These are phyloP conservation scores for Sclerurus mexicanus DNA, from an alignment of 2,113 vertebrate genomes.

Conservation along the genomic window DNA sequence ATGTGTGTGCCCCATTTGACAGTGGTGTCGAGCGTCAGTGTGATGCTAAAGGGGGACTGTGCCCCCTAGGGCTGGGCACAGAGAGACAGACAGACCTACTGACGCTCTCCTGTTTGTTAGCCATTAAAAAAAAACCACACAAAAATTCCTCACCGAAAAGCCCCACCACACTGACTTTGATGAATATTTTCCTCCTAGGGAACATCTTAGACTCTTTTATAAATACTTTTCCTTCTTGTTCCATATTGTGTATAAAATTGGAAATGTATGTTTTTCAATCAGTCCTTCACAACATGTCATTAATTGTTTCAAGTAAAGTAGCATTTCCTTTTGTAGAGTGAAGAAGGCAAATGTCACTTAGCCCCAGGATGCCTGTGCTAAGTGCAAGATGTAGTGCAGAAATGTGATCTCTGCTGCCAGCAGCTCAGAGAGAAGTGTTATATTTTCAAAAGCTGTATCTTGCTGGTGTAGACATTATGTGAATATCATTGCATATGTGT, in stretches of 20 bases:
- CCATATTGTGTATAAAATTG: not conserved
- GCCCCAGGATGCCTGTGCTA: conserved; percentile 37
- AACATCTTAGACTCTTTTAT: not conserved
- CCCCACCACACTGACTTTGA: not conserved
- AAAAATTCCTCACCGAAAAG: not conserved
- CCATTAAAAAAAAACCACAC: not conserved
- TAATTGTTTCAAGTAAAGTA: conserved; percentile 30
- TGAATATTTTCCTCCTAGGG: not conserved
- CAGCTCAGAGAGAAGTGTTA: not conserved
- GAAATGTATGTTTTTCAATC: not conserved
- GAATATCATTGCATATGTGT: not conserved
- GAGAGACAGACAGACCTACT: not conserved
- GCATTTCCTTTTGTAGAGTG: conserved; percentile 26
- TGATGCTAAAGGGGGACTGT: accelerated
- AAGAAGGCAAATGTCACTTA: conserved; percentile 44
- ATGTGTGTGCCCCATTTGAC: accelerated
- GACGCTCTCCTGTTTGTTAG: not conserved
- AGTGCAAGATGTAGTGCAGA: conserved; percentile 25
- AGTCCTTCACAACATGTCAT: not conserved
- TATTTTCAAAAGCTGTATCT: not conserved
- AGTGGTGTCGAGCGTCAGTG: accelerated
- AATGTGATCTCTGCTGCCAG: conserved; percentile 18
- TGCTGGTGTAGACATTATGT: conserved; percentile 1
- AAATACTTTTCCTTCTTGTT: not conserved
- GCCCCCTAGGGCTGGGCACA: not conserved